Evolutionary conservation across 1,140 invertebrate species (phyloP), one percentile per base, ranked within the genome.

Genomic region (Drosophila simulans): DNA sequence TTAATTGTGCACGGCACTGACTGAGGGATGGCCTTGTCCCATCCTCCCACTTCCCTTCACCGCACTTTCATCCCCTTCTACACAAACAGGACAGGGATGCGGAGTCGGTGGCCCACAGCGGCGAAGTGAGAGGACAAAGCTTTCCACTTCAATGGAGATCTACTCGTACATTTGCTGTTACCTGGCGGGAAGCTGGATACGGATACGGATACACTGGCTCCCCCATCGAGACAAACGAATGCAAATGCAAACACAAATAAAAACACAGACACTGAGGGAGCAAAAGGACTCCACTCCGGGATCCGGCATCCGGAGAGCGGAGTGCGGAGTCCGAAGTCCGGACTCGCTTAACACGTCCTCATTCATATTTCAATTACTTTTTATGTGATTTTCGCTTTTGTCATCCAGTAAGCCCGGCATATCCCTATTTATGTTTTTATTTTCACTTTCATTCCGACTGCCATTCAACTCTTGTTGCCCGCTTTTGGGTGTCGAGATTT

Each of bases 361-460:
- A 73, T 79, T 88, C 83, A 91, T 91, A 91, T 91, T 89, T 91
- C 89, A 91, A 91, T 91, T 91, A 91, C 80, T 91, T 91, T 91
- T 91, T 91, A 91, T 91, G 80, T 90, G 85, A 89, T 89, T 89
- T 89, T 80, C 69, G 66, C 63, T 78, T 88, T 88, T 89, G 84
- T 89, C 86, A 89, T 88, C 68, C 79, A 52, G 62, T 76, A 64
- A 77, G 66, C 78, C 60, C 64, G 56, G 56, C 52, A 82, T 65
- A 88, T 86, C 72, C 80, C 62, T 88, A 80, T 89, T 89, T 89
- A 84, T 89, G 84, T 84, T 89, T 89, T 89, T 77, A 80, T 89
- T 84, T 84, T 89, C 77, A 84, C 80, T 89, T 89, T 89, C 80
- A 73, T 77, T 80, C 65, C 57, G 72, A 84, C 82, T 89, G 65